Evolutionary conservation across 1,140 invertebrate genomes (phyloP), one percentile per base, ranked within the genome.

Genomic region (Heterodera carotae): DNA sequence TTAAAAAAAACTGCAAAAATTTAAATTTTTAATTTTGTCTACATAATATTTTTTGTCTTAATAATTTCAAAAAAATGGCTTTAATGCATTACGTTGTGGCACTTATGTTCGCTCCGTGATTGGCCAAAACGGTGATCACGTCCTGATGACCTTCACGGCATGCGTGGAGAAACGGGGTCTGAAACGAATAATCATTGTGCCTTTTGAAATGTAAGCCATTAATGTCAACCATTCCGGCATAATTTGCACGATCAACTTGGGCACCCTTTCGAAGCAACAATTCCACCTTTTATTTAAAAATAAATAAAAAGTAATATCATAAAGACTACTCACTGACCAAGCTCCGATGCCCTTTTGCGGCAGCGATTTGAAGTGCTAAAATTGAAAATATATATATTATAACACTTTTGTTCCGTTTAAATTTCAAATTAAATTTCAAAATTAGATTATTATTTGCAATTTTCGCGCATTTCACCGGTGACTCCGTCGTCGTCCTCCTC

Each of bases 401-500:
- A n/a, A n/a, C 27, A 69, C 33, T 69, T 25, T 67, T 67, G 15
- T 18, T 33, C n/a, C n/a, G n/a, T 31, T 70, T 70, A n/a, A n/a
- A n/a, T 36, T 36, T 31, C 18, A 67, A 67, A 67, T 33, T 12
- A 15, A 67, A 15, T 33, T 43, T n/a, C n/a, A n/a, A n/a, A n/a
- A n/a, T n/a, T n/a, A n/a, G n/a, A n/a, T n/a, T n/a, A n/a, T n/a
- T 8, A 29, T 33, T 27, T 31, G 27, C 29, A 12, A 22, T 2
- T 15, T 31, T 27, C 33, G 6, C 22, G 6, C 36, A 25, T 15
- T 10, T 15, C 36, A 74, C 72, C 72, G 6, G 77, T 78, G 29
- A 78, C 77, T 1, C 77, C 77, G 64, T 78, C 77, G 27, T 76
- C 75, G 69, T 78, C 76, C 27, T 73, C 76, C 27, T 76, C 76